Conservation (phyloP, 2,888 invertebrate genomes). For the Abscondita cerata region DNA sequence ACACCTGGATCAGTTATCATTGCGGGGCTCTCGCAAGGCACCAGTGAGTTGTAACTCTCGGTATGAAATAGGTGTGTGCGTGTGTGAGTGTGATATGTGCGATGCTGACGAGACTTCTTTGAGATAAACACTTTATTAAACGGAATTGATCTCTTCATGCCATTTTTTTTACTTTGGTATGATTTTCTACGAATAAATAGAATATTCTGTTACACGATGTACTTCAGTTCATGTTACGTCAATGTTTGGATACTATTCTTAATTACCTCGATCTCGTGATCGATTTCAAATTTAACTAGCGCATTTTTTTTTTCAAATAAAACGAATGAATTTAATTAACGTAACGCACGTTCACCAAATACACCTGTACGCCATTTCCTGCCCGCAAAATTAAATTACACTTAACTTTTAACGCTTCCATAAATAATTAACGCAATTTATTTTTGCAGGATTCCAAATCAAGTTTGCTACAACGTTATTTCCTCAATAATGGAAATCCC, state of each 20-base stretch:
- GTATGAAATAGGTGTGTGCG: constrained; percentile 22
- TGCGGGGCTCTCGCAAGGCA: constrained; percentile 33
- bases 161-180: neutral
- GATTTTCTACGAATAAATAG: too few relatives aligned
- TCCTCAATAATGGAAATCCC: neutral
- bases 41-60: constrained; percentile 33
- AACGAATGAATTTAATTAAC: too few relatives aligned
- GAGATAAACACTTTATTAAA: too few relatives aligned
- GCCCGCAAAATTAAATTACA: too few relatives aligned
- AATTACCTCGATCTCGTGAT: constrained; percentile 1
- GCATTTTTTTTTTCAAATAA: too few relatives aligned
- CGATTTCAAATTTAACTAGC: neutral
- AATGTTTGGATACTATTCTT: neutral
- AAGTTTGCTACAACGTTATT: neutral
- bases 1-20: constrained; percentile 30
- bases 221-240: neutral
- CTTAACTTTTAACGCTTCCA: too few relatives aligned
- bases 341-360: too few relatives aligned
- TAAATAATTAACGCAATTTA: neutral
- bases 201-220: too few relatives aligned
- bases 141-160: neutral
- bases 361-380: too few relatives aligned
- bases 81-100: constrained; percentile 23
- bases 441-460: constrained; percentile 4
- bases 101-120: constrained; percentile 25